phyloP scores from a whole-genome alignment of 2,113 vertebrate species.

The Nothobranchius kuhntae region DNA sequence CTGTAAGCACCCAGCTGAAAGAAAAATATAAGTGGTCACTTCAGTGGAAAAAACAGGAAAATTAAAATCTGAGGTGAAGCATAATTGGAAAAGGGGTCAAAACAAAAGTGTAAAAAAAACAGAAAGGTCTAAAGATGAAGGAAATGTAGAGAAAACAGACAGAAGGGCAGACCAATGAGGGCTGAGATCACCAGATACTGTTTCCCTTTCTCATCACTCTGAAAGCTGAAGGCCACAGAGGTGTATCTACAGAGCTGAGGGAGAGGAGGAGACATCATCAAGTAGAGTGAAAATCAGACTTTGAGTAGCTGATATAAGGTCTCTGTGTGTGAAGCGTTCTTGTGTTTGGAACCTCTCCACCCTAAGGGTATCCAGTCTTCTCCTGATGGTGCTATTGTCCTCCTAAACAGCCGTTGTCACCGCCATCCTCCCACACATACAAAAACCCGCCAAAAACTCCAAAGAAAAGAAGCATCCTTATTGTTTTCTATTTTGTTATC shows the following conservation, averaged over 20 bases:
- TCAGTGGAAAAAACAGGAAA: constrained; percentile 4
- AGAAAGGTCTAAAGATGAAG: constrained; percentile 23
- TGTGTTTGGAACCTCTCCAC: constrained; percentile 24
- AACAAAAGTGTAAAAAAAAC: constrained; percentile 5
- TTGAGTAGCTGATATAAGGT: constrained; percentile 23
- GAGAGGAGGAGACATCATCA: not conserved
- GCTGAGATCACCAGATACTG: constrained; percentile 11
- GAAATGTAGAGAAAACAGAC: constrained; percentile 13
- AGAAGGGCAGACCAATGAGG: constrained; percentile 55
- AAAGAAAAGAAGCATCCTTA: constrained; percentile 35
- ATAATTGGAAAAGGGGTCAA: constrained; percentile 36
- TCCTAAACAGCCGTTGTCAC: constrained; percentile 71
- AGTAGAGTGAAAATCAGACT: constrained; percentile 31
- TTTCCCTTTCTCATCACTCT: constrained; percentile 36
- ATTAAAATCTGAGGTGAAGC: constrained; percentile 13
- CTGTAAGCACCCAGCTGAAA: constrained; percentile 1
- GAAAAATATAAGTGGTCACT: not conserved
- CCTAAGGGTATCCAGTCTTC: constrained; percentile 49
- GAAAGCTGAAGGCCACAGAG: constrained; percentile 34
- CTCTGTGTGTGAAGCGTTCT: constrained; percentile 5
- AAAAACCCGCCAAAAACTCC: constrained; percentile 45
- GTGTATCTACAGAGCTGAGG: constrained; percentile 16
- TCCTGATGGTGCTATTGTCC: constrained; percentile 32
- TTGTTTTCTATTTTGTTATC: constrained; percentile 33
- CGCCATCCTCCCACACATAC: constrained; percentile 63